Evolutionary conservation across 2,113 vertebrate species (phyloP), one percentile per base, ranked within the genome.

Genomic region (Taurulus bubalis): DNA sequence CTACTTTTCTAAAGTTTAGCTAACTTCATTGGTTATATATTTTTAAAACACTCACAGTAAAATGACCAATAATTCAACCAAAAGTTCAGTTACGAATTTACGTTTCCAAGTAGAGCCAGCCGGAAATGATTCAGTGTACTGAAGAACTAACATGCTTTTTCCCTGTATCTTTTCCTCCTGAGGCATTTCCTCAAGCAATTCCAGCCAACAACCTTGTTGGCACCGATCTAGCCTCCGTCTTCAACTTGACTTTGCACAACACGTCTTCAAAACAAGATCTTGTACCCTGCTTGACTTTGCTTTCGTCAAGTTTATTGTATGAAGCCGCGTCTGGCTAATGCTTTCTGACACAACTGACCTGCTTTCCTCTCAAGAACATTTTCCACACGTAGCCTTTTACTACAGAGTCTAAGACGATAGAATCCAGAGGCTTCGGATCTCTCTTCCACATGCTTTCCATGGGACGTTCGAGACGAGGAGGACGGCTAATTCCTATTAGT

Each of bases 401-500:
- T 0, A 30, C 0, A 11, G 51, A 22, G 12, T 53, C 62, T 20
- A 42, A 12, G 53, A 55, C 42, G 53, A 53, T 47, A 56, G 15
- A 63, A 12, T 75, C 60, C 14, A 47, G 56, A 38, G 18, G 22
- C 36, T 32, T 56, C 3, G 11, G 24, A 26, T 59, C 34, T 32
- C 58, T 70, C 32, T 63, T 68, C 69, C 47, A 62, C 30, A n/a
- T 68, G 68, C 76, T 87, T 76, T 84, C 64, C 56, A 72, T 67
- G 24, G 58, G 66, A 45, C 56, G 66, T 70, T 77, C 83, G 71
- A 70, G 38, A 81, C 36, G 5, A 16, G 34, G 28, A 70, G 65
- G 73, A 72, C 20, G 14, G 76, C 75, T 88, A 72, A 84, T 82
- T 86, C 75, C 75, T 71, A 63, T 88, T 92, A 82, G 85, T 85